These are phyloP conservation scores for Scleropages formosus DNA, from an alignment of 2,797 vertebrate species.

Conservation along the genomic window DNA sequence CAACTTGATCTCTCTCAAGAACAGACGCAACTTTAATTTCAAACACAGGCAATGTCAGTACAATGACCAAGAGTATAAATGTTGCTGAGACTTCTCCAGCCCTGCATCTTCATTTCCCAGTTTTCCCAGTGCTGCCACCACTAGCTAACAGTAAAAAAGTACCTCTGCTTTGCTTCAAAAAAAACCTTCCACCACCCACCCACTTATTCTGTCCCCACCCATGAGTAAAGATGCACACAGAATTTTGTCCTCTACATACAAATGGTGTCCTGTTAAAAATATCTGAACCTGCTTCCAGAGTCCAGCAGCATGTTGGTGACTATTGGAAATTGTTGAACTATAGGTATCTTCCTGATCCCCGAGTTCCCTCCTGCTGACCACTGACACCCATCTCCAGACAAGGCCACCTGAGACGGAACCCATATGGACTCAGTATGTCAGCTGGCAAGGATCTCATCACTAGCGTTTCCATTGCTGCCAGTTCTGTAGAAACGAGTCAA, in stretches of 20 bases:
- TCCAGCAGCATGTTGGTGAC: not conserved
- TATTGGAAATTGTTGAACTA: too few species aligned
- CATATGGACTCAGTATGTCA: not conserved
- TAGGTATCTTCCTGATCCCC: not conserved
- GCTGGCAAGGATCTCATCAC: not conserved
- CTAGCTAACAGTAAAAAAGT: slow-evolving; percentile 22
- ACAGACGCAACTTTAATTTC: not conserved
- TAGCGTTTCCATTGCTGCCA: too few species aligned
- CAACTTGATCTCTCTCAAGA: not conserved
- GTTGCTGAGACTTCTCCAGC: not conserved
- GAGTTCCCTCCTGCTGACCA: not conserved
- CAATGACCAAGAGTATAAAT: not conserved
- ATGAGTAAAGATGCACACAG: not conserved
- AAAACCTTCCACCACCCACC: not conserved
- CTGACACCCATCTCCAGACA: not conserved
- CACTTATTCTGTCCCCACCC: not conserved
- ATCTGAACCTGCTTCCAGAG: slow-evolving; percentile 3
- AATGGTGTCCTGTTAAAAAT: not conserved
- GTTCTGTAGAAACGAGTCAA: too few species aligned
- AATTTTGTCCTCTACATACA: not conserved
- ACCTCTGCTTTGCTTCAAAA: not conserved
- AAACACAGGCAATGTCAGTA: not conserved
- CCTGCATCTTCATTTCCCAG: not conserved
- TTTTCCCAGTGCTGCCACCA: slow-evolving; percentile 15
- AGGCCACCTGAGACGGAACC: not conserved